Evolutionary conservation across 2,888 invertebrate species (phyloP).

Genomic region (Cordilura impudica): DNA sequence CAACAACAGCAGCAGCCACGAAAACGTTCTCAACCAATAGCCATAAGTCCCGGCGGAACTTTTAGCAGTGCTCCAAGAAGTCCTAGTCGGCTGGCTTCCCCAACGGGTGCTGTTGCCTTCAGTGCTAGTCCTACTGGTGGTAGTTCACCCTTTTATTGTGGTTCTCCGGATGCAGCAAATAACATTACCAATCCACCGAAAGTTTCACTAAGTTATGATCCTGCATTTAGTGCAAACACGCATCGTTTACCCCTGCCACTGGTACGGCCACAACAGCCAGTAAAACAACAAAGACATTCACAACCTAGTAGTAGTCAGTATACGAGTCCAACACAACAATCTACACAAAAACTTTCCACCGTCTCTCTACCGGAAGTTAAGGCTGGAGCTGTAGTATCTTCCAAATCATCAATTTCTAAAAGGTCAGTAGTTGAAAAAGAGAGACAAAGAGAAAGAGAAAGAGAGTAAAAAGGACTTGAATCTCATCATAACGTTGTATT

Average conservation of each 20-base stretch:
- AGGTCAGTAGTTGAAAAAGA: slow-evolving; percentile 53
- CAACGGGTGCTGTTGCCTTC: slow-evolving; percentile 66
- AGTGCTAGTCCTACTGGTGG: slow-evolving; percentile 72
- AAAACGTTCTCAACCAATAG: slow-evolving; percentile 72
- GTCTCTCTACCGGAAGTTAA: slow-evolving; percentile 65
- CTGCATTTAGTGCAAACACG: slow-evolving; percentile 67
- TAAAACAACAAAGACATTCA: slow-evolving; percentile 53
- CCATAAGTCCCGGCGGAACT: slow-evolving; percentile 72
- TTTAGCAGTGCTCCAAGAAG: slow-evolving; percentile 47
- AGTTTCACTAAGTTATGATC: slow-evolving; percentile 73
- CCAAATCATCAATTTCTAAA: slow-evolving; percentile 58
- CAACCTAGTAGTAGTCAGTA: slow-evolving; percentile 49
- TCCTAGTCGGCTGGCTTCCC: slow-evolving; percentile 55
- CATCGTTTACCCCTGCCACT: slow-evolving; percentile 69
- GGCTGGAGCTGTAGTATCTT: slow-evolving; percentile 66
- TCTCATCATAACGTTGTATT: slow-evolving; percentile 7
- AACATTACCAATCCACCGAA: slow-evolving; percentile 35
- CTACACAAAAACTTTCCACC: slow-evolving; percentile 41
- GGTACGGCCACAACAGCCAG: slow-evolving; percentile 49
- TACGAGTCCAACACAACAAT: slow-evolving; percentile 44
- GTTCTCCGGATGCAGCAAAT: slow-evolving; percentile 68
- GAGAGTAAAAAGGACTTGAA: slow-evolving; percentile 29
- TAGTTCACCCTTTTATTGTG: slow-evolving; percentile 72
- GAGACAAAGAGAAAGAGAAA: not conserved
- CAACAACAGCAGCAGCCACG: not conserved